Evolutionary conservation across 1,140 invertebrate species (phyloP).

Genomic region (Orussus abietinus): DNA sequence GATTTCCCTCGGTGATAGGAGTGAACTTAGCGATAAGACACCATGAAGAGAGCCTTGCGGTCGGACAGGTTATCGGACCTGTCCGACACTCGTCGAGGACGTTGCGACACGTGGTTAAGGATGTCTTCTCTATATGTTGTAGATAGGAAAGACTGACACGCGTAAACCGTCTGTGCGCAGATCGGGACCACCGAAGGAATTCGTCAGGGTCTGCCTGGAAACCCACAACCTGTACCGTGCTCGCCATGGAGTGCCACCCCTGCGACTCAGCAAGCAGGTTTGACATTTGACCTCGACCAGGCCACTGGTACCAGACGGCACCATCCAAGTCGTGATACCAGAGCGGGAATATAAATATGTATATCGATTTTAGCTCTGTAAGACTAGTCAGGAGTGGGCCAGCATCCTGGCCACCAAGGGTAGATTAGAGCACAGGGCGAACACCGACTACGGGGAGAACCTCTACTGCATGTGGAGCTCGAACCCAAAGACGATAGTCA

Average conservation of each 20-base stretch:
- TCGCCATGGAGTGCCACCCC: constrained; percentile 64
- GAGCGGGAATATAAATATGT: too few species aligned
- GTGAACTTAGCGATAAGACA: too few species aligned
- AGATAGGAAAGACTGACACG: constrained; percentile 53
- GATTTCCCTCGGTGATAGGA: too few species aligned
- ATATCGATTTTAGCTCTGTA: constrained; percentile 54
- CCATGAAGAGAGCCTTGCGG: too few species aligned
- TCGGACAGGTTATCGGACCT: too few species aligned
- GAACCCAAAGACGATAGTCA: constrained; percentile 63
- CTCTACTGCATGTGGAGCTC: constrained; percentile 74
- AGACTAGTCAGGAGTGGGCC: constrained; percentile 80
- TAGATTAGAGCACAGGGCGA: constrained; percentile 69
- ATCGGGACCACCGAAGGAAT: constrained; percentile 48
- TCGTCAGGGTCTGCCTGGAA: constrained; percentile 60
- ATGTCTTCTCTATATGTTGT: constrained; percentile 35
- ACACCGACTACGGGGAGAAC: constrained; percentile 78
- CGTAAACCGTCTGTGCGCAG: constrained; percentile 52
- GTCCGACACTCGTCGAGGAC: too few species aligned
- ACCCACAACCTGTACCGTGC: constrained; percentile 73
- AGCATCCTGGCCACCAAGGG: constrained; percentile 66
- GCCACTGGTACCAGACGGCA: too few species aligned
- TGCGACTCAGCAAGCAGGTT: constrained; percentile 71
- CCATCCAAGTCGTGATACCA: too few species aligned
- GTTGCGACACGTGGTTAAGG: too few species aligned
- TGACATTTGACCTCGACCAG: too few species aligned